These are phyloP conservation scores for Sinodicranocentrus sp. DNA, from an alignment of 2,888 invertebrate species.

Conservation along the genomic window DNA sequence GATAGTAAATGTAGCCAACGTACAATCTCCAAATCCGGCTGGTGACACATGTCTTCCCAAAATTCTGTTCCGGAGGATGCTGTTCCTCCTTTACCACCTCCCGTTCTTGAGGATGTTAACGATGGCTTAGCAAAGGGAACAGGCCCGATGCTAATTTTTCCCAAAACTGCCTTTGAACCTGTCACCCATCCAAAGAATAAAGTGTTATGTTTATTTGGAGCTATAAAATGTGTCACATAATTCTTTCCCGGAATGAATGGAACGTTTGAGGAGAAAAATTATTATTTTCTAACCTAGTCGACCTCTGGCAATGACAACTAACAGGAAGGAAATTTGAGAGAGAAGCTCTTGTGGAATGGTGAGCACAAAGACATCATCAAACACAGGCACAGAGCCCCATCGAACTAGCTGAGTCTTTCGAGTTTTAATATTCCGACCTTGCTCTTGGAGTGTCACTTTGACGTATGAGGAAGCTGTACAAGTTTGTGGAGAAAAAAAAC, in stretches of 20 bases:
- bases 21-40: constrained; percentile 72
- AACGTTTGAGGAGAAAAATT: background rate
- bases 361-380: constrained; percentile 76
- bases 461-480: constrained; percentile 75
- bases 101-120: background rate
- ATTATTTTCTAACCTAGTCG: constrained; percentile 71
- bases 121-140: constrained; percentile 70
- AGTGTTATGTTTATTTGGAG: background rate
- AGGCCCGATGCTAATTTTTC: constrained; percentile 84
- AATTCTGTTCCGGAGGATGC: constrained; percentile 78
- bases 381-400: constrained; percentile 75
- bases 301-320: constrained; percentile 75
- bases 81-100: constrained; percentile 78
- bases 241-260: too few relatives aligned
- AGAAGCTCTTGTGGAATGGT: constrained; percentile 74
- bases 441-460: constrained; percentile 76
- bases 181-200: constrained; percentile 62
- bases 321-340: constrained; percentile 74
- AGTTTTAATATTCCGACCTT: constrained; percentile 74
- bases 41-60: constrained; percentile 76
- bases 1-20: constrained; percentile 73
- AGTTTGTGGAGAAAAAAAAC: too few relatives aligned
- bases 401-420: constrained; percentile 75
- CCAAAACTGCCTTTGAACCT: constrained; percentile 84
- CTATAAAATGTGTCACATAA: too few relatives aligned